These are phyloP conservation scores for Lagria hirta DNA, from an alignment of 2,888 invertebrate genomes.

Conservation along the genomic window DNA sequence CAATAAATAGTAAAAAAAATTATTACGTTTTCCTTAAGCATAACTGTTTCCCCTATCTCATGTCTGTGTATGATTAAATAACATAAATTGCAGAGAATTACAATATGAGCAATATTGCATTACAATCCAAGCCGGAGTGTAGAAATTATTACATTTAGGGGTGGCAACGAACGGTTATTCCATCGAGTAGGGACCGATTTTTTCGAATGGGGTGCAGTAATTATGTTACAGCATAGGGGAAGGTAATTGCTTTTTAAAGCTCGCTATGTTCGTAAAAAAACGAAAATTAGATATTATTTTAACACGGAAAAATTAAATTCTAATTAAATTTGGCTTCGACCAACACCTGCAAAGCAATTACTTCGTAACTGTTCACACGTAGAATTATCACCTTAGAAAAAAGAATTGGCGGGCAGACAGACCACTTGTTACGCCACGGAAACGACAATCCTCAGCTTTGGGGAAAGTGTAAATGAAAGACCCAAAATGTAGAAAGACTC, in stretches of 20 bases:
- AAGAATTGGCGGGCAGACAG: constrained; percentile 19
- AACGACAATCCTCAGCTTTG: constrained; percentile 21
- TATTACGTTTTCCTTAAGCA: too few species aligned
- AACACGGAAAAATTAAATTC: constrained; percentile 33
- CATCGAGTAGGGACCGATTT: constrained; percentile 44
- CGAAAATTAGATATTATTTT: constrained; percentile 37
- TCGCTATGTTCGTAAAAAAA: constrained; percentile 39
- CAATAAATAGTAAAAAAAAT: too few species aligned
- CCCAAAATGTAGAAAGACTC: too few species aligned
- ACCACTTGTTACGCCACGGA: constrained; percentile 25
- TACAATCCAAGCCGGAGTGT: constrained; percentile 40
- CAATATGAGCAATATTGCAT: constrained; percentile 50
- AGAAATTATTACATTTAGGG: constrained; percentile 36
- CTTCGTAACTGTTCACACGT: constrained; percentile 13
- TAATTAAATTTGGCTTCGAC: constrained; percentile 31
- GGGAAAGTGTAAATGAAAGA: constrained; percentile 18
- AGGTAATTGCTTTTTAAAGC: constrained; percentile 54
- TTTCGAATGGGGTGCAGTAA: constrained; percentile 46
- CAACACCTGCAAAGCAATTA: constrained; percentile 15
- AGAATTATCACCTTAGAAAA: constrained; percentile 13
- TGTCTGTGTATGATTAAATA: constrained; percentile 41
- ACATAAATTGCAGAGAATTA: constrained; percentile 46
- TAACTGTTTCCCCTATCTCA: too few species aligned
- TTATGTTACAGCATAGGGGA: constrained; percentile 49
- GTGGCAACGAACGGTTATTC: constrained; percentile 42